Conservation (phyloP, 2,797 vertebrate species). For the Lagodon rhomboides region DNA sequence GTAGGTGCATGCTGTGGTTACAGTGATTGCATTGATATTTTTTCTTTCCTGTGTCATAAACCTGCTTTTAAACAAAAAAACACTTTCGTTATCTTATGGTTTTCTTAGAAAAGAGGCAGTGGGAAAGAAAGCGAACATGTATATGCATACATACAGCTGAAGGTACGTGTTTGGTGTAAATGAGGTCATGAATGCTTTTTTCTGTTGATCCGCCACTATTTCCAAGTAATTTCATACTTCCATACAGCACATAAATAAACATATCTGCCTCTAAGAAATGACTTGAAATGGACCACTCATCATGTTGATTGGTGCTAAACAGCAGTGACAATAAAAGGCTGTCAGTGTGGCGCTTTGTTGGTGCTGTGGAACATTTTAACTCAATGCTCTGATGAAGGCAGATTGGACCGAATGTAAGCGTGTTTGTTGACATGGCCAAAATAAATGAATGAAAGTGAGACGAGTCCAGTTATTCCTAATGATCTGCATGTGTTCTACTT, state of each 20-base stretch:
- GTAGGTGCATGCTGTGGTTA: conserved; percentile 23
- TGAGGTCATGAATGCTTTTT: background rate
- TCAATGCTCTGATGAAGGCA: too few species aligned
- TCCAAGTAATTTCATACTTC: background rate
- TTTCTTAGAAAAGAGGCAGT: conserved; percentile 12
- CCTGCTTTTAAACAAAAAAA: conserved; percentile 4
- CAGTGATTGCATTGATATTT: conserved; percentile 41
- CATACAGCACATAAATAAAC: background rate
- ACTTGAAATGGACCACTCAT: too few species aligned
- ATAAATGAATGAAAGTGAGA: too few species aligned
- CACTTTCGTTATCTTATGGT: background rate
- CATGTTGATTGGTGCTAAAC: too few species aligned
- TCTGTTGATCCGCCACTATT: background rate
- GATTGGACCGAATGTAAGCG: too few species aligned
- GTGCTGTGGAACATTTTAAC: too few species aligned
- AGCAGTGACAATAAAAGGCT: background rate
- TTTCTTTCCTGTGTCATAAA: conserved; percentile 4
- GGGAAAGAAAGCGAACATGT: background rate
- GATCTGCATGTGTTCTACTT: too few species aligned
- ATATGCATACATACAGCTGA: background rate
- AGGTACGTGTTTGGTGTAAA: too few species aligned
- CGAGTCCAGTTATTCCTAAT: too few species aligned
- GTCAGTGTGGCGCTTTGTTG: too few species aligned
- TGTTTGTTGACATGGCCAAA: too few species aligned
- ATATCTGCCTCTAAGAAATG: too few species aligned